These are phyloP conservation scores for Drosophila albomicans DNA, from an alignment of 1,140 invertebrate genomes.

Conservation along the genomic window DNA sequence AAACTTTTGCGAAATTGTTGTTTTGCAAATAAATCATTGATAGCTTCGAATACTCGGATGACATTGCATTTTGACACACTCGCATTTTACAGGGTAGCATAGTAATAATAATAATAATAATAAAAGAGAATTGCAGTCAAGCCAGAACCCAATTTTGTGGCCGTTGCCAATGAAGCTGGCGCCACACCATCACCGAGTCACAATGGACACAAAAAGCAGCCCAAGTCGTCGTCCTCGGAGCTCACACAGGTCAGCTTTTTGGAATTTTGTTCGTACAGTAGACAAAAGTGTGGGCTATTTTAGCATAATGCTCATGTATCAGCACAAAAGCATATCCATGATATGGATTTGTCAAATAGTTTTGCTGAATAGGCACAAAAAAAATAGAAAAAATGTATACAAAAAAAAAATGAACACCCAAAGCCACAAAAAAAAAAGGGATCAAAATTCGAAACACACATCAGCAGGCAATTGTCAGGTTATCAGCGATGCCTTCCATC, in stretches of 20 bases:
- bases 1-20: too few species aligned
- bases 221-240: neutral
- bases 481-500: constrained; percentile 28
- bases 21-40: too few species aligned
- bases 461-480: constrained; percentile 21
- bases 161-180: constrained; percentile 46
- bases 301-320: constrained; percentile 37
- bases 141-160: constrained; percentile 74
- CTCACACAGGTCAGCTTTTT: neutral
- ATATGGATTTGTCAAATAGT: constrained; percentile 37
- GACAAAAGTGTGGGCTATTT: constrained; percentile 44
- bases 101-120: constrained; percentile 34
- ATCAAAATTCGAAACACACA: constrained; percentile 1
- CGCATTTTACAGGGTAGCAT: constrained; percentile 12
- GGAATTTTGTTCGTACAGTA: constrained; percentile 9
- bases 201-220: constrained; percentile 40
- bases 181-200: constrained; percentile 35
- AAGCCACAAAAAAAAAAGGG: neutral
- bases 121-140: constrained; percentile 43
- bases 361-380: constrained; percentile 14
- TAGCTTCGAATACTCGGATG: too few species aligned
- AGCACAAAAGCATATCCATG: constrained; percentile 16
- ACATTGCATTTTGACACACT: neutral
- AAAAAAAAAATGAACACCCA: neutral
- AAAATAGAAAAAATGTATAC: neutral